phyloP scores from a whole-genome alignment of 2,113 vertebrate species.

The Cisticola juncidis region DNA sequence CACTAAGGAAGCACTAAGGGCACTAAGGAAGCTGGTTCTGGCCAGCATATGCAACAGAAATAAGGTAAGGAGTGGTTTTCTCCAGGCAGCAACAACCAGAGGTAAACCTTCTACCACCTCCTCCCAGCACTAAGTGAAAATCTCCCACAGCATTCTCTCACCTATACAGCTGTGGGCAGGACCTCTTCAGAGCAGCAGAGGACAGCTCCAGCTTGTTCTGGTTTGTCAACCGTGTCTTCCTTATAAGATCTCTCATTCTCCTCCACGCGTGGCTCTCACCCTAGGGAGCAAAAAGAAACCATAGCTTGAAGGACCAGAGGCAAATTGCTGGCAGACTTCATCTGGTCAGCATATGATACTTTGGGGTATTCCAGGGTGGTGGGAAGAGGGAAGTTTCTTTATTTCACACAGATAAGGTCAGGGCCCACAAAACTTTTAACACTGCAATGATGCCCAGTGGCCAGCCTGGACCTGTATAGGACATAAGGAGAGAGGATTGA shows the following conservation, averaged over 20 bases:
- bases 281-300: constrained; percentile 12
- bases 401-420: background rate
- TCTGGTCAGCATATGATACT: background rate
- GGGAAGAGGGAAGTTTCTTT: background rate
- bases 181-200: constrained; percentile 81
- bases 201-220: constrained; percentile 75
- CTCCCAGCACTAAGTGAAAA: background rate
- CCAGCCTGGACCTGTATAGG: background rate
- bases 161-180: constrained; percentile 86
- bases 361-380: background rate
- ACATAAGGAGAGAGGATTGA: background rate
- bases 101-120: background rate
- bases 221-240: constrained; percentile 75
- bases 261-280: constrained; percentile 79
- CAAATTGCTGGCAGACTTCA: background rate
- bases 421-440: background rate
- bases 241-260: constrained; percentile 81
- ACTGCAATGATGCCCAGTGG: background rate
- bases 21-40: background rate
- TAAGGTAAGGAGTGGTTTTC: background rate
- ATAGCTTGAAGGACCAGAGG: background rate
- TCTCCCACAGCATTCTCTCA: constrained; percentile 9
- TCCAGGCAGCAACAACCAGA: background rate
- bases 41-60: background rate
- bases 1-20: background rate